These are phyloP conservation scores for Machimus rusticus DNA, from an alignment of 2,888 invertebrate genomes.

Conservation along the genomic window DNA sequence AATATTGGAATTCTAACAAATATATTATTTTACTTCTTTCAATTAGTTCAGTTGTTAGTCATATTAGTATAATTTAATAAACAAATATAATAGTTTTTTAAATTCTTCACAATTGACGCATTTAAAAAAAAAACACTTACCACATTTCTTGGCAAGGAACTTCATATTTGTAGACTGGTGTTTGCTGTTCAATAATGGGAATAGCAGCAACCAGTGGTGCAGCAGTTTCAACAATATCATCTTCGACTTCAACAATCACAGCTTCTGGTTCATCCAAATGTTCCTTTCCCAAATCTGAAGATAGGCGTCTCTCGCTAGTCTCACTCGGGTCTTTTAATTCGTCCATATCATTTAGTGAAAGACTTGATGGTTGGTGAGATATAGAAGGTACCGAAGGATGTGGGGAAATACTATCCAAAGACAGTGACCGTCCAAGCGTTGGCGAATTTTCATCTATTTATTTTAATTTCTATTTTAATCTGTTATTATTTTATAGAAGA, in stretches of 20 bases:
- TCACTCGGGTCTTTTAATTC: slow-evolving; percentile 68
- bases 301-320: slow-evolving; percentile 49
- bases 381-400: slow-evolving; percentile 63
- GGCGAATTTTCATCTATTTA: slow-evolving; percentile 59
- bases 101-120: too few relatives aligned
- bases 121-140: slow-evolving; percentile 55
- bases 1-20: too few relatives aligned
- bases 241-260: slow-evolving; percentile 81
- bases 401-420: slow-evolving; percentile 77
- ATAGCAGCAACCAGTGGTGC: slow-evolving; percentile 73
- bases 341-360: slow-evolving; percentile 77
- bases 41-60: too few relatives aligned
- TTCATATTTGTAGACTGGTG: slow-evolving; percentile 76
- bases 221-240: slow-evolving; percentile 80
- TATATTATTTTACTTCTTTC: too few relatives aligned
- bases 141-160: slow-evolving; percentile 68
- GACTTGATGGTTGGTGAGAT: slow-evolving; percentile 75
- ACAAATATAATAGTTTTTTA: too few relatives aligned
- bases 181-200: slow-evolving; percentile 71
- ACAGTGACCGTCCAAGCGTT: slow-evolving; percentile 74
- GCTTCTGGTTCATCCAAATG: slow-evolving; percentile 71
- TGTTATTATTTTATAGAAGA: background rate
- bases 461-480: background rate
- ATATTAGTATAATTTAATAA: too few relatives aligned
- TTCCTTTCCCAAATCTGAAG: slow-evolving; percentile 55